phyloP scores from a whole-genome alignment of 2,113 vertebrate species.

The Cinclus cinclus region DNA sequence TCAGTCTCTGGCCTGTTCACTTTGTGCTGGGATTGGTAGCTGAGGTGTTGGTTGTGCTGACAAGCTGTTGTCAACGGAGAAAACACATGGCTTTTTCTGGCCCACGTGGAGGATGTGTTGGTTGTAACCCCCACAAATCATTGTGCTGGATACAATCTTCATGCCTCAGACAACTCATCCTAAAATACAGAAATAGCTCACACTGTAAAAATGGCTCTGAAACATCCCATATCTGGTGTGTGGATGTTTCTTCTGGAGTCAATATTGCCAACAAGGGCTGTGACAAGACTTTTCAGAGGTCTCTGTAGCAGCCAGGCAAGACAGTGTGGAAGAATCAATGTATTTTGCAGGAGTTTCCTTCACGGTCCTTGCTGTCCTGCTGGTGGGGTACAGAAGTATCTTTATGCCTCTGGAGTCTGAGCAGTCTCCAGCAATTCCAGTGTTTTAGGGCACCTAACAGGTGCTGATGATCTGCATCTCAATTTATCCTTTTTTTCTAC shows the following conservation, averaged over 20 bases:
- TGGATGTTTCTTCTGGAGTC: neutral
- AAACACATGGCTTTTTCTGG: slow-evolving; percentile 28
- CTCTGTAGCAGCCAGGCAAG: neutral
- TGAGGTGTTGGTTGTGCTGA: neutral
- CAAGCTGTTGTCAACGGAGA: slow-evolving; percentile 24
- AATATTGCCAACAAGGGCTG: neutral
- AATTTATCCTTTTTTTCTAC: neutral
- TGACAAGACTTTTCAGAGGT: neutral
- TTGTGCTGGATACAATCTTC: neutral
- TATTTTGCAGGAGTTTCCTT: neutral
- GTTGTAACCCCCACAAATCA: slow-evolving; percentile 20
- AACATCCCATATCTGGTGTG: neutral
- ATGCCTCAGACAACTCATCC: neutral
- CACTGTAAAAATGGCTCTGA: neutral
- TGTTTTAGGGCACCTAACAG: neutral
- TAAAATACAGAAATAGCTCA: neutral
- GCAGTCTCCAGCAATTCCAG: neutral
- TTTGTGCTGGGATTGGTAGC: neutral
- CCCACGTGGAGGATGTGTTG: neutral
- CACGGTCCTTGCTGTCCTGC: neutral
- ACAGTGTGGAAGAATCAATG: neutral
- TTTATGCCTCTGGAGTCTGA: neutral
- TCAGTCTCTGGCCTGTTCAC: neutral
- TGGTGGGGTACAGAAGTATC: neutral
- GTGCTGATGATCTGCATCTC: neutral